A percentile compares a stretch with the other conserved stretches of the same genome.
Evolutionary conservation across 2,113 vertebrate species (phyloP).

Genomic region (Plectropomus leopardus): DNA sequence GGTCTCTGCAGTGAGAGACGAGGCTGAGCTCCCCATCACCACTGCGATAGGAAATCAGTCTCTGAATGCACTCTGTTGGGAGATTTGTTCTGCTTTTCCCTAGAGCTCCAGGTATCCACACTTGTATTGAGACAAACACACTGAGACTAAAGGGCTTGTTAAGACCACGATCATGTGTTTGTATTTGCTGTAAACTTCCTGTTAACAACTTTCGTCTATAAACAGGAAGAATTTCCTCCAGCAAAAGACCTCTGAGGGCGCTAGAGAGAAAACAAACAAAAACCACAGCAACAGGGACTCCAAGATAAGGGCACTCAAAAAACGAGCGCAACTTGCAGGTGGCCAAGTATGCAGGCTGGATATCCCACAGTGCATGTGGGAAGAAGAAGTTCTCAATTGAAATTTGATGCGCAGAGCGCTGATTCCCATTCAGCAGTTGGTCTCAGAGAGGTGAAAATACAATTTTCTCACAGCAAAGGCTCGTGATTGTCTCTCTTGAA

Average conservation of each 20-base stretch:
- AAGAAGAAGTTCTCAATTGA: conserved; percentile 36
- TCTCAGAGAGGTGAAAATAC: conserved; percentile 39
- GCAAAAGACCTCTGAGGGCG: neutral
- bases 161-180: conserved; percentile 13
- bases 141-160: conserved; percentile 1
- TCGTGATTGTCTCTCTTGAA: conserved; percentile 43
- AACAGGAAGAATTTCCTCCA: conserved; percentile 3
- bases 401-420: conserved; percentile 7
- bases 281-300: conserved; percentile 5
- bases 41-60: conserved; percentile 39
- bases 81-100: conserved; percentile 18
- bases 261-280: conserved; percentile 4
- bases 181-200: conserved; percentile 13
- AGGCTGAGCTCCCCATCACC: conserved; percentile 97
- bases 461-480: conserved; percentile 43
- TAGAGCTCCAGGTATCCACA: conserved; percentile 27
- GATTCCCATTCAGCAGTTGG: conserved; percentile 40
- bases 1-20: conserved; percentile 93
- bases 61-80: conserved; percentile 18
- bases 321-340: conserved; percentile 16
- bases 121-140: neutral
- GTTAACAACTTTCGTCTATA: conserved; percentile 1
- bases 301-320: conserved; percentile 16
- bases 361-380: conserved; percentile 15
- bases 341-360: conserved; percentile 26